Evolutionary conservation across 2,888 invertebrate species (phyloP).

Genomic region (Nomada goodeniana): DNA sequence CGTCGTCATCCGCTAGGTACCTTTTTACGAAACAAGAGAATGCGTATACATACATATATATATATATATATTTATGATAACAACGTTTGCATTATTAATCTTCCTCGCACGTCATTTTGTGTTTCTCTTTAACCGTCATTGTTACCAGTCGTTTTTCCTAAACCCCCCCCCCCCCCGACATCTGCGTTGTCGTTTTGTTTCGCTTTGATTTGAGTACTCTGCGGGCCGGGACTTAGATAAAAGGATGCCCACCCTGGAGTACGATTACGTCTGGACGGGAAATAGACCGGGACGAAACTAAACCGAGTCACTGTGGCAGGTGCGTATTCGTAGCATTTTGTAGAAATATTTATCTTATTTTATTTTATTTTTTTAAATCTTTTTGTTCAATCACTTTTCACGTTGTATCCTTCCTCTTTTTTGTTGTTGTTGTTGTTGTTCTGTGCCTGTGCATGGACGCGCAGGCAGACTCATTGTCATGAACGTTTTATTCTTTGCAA

Average conservation of each 20-base stretch:
- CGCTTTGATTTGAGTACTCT: slow-evolving; percentile 77
- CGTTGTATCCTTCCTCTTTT: slow-evolving; percentile 1
- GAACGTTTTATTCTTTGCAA: too few relatives aligned
- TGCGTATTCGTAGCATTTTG: slow-evolving; percentile 74
- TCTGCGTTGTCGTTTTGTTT: slow-evolving; percentile 78
- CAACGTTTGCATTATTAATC: slow-evolving; percentile 61
- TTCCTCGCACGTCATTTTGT: slow-evolving; percentile 75
- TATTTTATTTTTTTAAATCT: slow-evolving; percentile 9
- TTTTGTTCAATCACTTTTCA: background rate
- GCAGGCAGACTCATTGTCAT: too few relatives aligned
- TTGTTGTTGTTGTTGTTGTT: background rate
- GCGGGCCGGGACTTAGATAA: slow-evolving; percentile 76
- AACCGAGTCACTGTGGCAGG: slow-evolving; percentile 59
- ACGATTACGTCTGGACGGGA: slow-evolving; percentile 62
- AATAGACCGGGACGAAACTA: slow-evolving; percentile 44
- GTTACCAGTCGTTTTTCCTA: slow-evolving; percentile 63
- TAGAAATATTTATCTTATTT: slow-evolving; percentile 51
- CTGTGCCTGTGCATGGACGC: too few relatives aligned
- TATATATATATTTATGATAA: slow-evolving; percentile 5
- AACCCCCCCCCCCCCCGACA: slow-evolving; percentile 63
- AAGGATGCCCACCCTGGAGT: slow-evolving; percentile 72
- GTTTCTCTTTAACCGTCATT: slow-evolving; percentile 68
- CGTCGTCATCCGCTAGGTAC: slow-evolving; percentile 2
- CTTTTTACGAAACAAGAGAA: slow-evolving; percentile 38
- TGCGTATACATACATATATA: too few relatives aligned